Evolutionary conservation across 2,888 invertebrate genomes (phyloP), one percentile per base, ranked within the genome.

Genomic region (Encarsia formosa): DNA sequence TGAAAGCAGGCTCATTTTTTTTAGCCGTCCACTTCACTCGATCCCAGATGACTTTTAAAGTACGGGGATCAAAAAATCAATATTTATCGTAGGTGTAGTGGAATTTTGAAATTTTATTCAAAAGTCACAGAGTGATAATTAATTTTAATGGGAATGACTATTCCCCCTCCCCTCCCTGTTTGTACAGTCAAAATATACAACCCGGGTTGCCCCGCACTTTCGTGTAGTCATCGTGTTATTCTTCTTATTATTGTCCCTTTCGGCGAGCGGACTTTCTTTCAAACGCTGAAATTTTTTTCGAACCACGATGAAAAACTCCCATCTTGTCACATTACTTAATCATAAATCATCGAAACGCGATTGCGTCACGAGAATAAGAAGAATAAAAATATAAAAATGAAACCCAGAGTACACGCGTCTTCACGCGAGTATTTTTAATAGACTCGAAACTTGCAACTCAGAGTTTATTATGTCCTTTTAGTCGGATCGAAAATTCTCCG

Each of bases 131-230:
- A 44, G 41, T 26, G 55, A 52, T 41, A 56, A 56, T 56, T 52
- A 52, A 56, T 56, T 52, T 56, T 49, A 45, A 52, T 52, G 34
- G 52, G n/a, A 46, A 56, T 52, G 55, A 56, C 55, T 56, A 45
- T 46, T 24, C 13, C n/a, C n/a, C n/a, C n/a, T n/a, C n/a, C n/a
- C n/a, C n/a, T n/a, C n/a, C 45, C 32, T 56, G 52, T 49, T 49
- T 45, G 39, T 38, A 40, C 44, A 56, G 52, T 56, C 52, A 52
- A 56, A 52, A 56, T 52, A 55, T 16, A 26, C 15, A 24, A 37
- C 34, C 31, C n/a, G n/a, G 15, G 22, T 22, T 4, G 22, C 22
- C 19, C 5, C 15, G 34, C n/a, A 22, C 5, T 45, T 55, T 26
- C 24, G 52, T 38, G 22, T 6, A 47, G 55, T 56, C 55, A 56